These are phyloP conservation scores for Ommatoiulus sabulosus DNA, from an alignment of 2,888 invertebrate genomes.

Conservation along the genomic window DNA sequence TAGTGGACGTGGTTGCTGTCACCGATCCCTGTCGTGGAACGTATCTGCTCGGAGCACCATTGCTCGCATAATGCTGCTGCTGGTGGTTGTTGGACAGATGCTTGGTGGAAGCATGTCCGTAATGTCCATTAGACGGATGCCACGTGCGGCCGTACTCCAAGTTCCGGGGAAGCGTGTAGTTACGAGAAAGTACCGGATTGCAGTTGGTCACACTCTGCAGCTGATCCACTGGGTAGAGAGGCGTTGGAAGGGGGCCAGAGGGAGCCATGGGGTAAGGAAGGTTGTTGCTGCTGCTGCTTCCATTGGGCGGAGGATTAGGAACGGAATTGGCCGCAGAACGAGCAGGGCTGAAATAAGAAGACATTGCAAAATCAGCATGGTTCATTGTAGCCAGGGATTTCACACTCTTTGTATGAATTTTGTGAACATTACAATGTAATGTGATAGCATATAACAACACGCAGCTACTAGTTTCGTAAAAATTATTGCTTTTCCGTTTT, in stretches of 20 bases:
- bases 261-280: constrained; percentile 57
- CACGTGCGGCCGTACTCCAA: constrained; percentile 57
- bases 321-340: constrained; percentile 22
- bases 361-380: no score
- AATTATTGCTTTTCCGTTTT: no score
- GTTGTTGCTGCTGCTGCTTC: constrained; percentile 49
- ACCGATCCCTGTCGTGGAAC: neutral
- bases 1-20: constrained; percentile 60
- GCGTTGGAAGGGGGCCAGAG: neutral
- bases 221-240: constrained; percentile 58
- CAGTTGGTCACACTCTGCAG: constrained; percentile 54
- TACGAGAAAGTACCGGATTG: neutral
- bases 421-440: no score
- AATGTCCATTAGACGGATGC: constrained; percentile 38
- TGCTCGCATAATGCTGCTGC: neutral
- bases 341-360: neutral
- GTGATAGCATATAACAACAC: no score
- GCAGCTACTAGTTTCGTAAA: no score
- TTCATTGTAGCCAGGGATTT: no score
- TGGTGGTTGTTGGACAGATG: neutral
- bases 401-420: no score
- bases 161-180: constrained; percentile 51
- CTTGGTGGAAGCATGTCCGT: neutral
- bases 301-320: constrained; percentile 9
- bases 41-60: neutral